phyloP scores from a whole-genome alignment of 1,140 invertebrate genomes.

The Hestina assimilis region DNA sequence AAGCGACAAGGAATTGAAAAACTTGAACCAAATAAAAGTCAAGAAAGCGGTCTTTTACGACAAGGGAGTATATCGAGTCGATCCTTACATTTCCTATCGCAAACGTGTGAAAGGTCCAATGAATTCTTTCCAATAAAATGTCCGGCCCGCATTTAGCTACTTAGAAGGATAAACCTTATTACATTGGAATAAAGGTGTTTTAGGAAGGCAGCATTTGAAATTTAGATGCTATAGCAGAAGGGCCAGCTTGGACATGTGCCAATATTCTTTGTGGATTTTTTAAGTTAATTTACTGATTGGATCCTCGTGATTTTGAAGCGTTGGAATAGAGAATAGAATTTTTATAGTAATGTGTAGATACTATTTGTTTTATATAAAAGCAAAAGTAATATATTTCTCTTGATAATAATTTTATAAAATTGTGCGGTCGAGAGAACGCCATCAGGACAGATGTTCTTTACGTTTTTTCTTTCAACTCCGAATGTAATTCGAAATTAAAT shows the following conservation, averaged over 20 bases:
- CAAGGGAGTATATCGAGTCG: slow-evolving; percentile 2
- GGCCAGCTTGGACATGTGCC: slow-evolving; percentile 30
- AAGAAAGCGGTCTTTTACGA: background rate
- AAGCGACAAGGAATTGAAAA: background rate
- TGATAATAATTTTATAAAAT: no score
- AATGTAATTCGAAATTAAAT: no score
- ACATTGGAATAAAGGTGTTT: slow-evolving; percentile 7
- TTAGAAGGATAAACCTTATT: slow-evolving; percentile 6
- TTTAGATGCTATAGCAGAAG: slow-evolving; percentile 23
- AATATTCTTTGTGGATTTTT: slow-evolving; percentile 26
- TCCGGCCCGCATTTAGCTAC: slow-evolving; percentile 20
- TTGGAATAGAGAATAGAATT: background rate
- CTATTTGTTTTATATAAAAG: background rate
- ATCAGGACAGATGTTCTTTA: no score
- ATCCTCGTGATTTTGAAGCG: slow-evolving; percentile 7
- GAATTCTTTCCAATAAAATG: slow-evolving; percentile 28
- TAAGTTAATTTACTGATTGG: slow-evolving; percentile 33
- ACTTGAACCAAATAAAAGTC: background rate
- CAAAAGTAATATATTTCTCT: no score
- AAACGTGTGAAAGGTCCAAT: slow-evolving; percentile 29
- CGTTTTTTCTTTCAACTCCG: no score
- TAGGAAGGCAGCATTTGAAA: slow-evolving; percentile 16
- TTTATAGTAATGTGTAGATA: background rate
- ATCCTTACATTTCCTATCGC: slow-evolving; percentile 27
- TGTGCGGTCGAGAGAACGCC: no score